Conservation (phyloP, 2,797 vertebrate species). For the Macrochelys suwanniensis region DNA sequence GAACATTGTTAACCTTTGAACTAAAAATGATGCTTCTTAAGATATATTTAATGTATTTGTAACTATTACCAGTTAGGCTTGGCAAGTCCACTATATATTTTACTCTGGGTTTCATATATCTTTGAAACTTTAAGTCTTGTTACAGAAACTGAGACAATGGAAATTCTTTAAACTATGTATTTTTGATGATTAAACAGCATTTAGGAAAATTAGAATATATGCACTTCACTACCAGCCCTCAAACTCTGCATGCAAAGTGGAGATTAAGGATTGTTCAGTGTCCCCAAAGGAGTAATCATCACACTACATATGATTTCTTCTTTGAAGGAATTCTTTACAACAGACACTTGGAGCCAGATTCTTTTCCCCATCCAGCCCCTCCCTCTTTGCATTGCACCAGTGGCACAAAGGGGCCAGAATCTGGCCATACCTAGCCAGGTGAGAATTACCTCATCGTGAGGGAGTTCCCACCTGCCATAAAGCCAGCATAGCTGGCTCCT, state of each 20-base stretch:
- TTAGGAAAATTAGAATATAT: not conserved
- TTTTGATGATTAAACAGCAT: not conserved
- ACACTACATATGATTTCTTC: constrained; percentile 25
- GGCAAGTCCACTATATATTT: not conserved
- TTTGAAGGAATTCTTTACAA: constrained; percentile 18
- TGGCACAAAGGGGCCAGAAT: not conserved
- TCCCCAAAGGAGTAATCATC: constrained; percentile 30
- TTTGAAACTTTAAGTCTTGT: not conserved
- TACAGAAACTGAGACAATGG: not conserved
- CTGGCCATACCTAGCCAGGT: not conserved
- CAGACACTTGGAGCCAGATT: constrained; percentile 32
- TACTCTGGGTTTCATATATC: not conserved
- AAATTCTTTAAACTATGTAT: not conserved
- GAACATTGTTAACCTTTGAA: constrained; percentile 11
- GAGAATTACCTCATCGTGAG: not conserved
- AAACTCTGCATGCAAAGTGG: constrained; percentile 24
- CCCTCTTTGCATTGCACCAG: not conserved
- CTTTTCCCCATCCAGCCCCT: not conserved
- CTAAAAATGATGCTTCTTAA: constrained; percentile 26
- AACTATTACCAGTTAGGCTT: constrained; percentile 43
- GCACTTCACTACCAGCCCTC: not conserved
- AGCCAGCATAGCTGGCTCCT: not conserved
- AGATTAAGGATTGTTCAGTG: constrained; percentile 28
- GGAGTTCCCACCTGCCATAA: not conserved
- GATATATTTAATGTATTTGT: not conserved